Base-by-base conservation (phyloP, 37 sponge, comb jelly and placozoan genomes). In the Trichoplax adhaerens region DNA sequence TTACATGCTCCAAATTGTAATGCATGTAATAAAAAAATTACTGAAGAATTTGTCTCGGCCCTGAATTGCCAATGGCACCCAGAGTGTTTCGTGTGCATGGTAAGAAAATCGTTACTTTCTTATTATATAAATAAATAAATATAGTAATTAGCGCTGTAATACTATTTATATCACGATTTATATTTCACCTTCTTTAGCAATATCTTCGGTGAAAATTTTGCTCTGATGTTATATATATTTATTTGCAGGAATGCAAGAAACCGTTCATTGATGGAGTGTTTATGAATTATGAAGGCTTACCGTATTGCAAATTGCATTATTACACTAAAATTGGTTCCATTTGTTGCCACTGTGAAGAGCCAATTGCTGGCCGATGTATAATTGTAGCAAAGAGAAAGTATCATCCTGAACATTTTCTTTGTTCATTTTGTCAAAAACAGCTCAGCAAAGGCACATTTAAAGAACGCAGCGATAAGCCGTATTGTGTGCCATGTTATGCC, bases 401-500 rank as follows among this genome's bases (percentile, higher is more conserved):
- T 79, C 99, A 97, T 69, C 99, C 99, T 0, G 99, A 97, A 58
- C 99, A 97, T 83, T 97, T 97, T 70, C 83, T 79, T 50, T 97
- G 99, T 71, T 87, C 94, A 55, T 97, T 97, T 81, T 97, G 99
- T 70, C 76, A 89, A 62, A 88, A 88, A 62, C 87, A 80, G 54
- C 87, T 97, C 12, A 95, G 87, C 78, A 85, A 86, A 77, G 90
- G 99, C 51, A 97, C 93, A 53, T 97, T 97, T 83, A 97, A 97
- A 74, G 99, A 96, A 56, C 90, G 88, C 72, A 78, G 81, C 55
- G 79, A 81, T 62, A 88, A 88, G 64, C 89, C 98, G 3, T 96
- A 91, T 78, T 96, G 98, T 72, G 86, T 82, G 68, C 77, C 86
- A 4, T 96, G 98, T 73, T 88, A 80, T 75, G 83, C 79, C 78